Percentiles rank a stretch among this genome's conserved stretches.
These are phyloP conservation scores for Turnix velox DNA, from an alignment of 2,113 vertebrate species.

Conservation along the genomic window DNA sequence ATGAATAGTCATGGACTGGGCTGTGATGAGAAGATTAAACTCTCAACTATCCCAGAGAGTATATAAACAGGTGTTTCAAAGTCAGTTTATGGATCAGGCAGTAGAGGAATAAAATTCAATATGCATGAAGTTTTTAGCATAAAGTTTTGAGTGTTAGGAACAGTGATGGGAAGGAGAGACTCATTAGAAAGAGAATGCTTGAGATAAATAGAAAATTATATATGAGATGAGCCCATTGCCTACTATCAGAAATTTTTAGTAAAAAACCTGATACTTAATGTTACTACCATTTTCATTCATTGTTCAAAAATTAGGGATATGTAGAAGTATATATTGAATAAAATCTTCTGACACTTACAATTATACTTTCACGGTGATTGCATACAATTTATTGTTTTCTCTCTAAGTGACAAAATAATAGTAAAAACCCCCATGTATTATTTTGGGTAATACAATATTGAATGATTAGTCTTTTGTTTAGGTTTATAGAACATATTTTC, in stretches of 20 bases:
- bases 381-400: not conserved
- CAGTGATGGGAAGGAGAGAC: not conserved
- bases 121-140: not conserved
- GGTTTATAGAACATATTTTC: not conserved
- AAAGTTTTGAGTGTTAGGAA: not conserved
- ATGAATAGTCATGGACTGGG: not conserved
- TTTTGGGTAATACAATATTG: not conserved
- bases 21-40: not conserved
- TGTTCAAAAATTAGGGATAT: not conserved
- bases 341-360: not conserved
- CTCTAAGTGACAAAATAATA: not conserved
- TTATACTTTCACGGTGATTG: not conserved
- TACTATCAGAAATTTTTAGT: not conserved
- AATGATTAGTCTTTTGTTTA: not conserved
- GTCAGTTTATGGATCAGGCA: not conserved
- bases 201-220: not conserved
- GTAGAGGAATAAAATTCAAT: not conserved
- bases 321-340: not conserved
- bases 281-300: not conserved
- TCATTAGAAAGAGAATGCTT: not conserved
- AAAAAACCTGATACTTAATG: not conserved
- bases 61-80: not conserved
- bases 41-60: not conserved
- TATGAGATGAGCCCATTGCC: not conserved
- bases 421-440: accelerated